Conservation (phyloP, 2,797 vertebrate genomes). For the Xiphorhynchus erythropygius region DNA sequence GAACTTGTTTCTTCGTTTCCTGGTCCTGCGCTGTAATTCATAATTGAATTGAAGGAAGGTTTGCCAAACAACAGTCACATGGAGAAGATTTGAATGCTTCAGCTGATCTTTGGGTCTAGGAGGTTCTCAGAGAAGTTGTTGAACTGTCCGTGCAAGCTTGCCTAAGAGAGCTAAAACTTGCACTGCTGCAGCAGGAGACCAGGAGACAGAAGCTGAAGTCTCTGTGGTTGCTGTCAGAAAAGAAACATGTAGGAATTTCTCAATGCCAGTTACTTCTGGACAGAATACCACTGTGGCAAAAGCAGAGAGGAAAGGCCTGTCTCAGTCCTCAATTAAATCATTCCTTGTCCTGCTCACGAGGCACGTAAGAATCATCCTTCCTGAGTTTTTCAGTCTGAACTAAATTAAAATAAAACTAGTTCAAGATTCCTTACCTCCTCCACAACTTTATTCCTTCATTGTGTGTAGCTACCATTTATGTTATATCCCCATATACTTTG, state of each 20-base stretch:
- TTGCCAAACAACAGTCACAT: slow-evolving; percentile 45
- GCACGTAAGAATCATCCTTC: not conserved
- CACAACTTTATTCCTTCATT: not conserved
- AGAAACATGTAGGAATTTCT: not conserved
- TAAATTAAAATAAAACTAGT: not conserved
- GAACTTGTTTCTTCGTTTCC: not conserved
- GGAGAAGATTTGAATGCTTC: slow-evolving; percentile 47
- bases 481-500: not conserved
- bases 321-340: slow-evolving; percentile 2
- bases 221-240: not conserved
- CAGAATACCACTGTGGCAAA: not conserved
- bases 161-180: not conserved
- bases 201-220: not conserved
- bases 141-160: not conserved
- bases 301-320: not conserved
- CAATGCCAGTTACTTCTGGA: not conserved
- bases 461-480: not conserved
- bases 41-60: slow-evolving; percentile 26
- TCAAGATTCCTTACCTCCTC: not conserved
- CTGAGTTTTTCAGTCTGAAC: not conserved
- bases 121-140: slow-evolving; percentile 7
- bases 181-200: not conserved
- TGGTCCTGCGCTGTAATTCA: not conserved
- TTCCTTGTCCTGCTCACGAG: not conserved
- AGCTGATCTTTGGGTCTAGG: slow-evolving; percentile 8